Evolutionary conservation across 2,888 invertebrate genomes (phyloP), one percentile per base, ranked within the genome.

Genomic region (Platypus cylindrus): DNA sequence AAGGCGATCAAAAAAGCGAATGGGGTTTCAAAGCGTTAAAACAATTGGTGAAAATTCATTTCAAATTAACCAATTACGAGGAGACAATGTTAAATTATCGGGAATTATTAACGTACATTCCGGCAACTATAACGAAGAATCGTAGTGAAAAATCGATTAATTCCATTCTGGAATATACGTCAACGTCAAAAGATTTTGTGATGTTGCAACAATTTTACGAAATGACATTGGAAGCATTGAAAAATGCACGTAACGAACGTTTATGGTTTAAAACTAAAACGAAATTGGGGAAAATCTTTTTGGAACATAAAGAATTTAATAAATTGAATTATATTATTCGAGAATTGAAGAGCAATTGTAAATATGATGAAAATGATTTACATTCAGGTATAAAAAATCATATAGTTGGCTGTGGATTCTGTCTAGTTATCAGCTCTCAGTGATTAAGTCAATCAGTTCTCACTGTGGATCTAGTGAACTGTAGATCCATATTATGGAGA

Each of bases 21-120:
- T 98, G 98, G 97, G 98, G 98, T 0, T 98, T 98, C 60, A 98
- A 97, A 61, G 97, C 98, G 0, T 71, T 98, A 15, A 98, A 99
- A 60, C 98, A 99, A 63, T 95, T 99, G 89, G 94, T 98, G 22
- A 98, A 99, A 66, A 95, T 99, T 36, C 91, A 95, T 63, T 98
- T 97, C 60, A 86, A 87, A 69, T 64, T 95, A 71, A 91, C 90
- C 60, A 64, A 71, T 59, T 48, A 50, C 38, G 77, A 77, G 41
- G 90, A 93, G 64, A 61, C 59, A 34, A 56, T 61, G 54, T 46
- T 35, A 3, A 53, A 52, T 28, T 98, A 98, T 63, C 90, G 93
- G 56, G 89, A 94, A 58, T 68, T 98, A 37, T 68, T 98, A 36
- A 91, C 89, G 1, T 98, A 98, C 60, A 95, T 98, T 40, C 95